A percentile compares a stretch with the other conserved stretches of the same genome.
Conservation (phyloP, 1,140 invertebrate genomes). For the Eumaeus atala region DNA sequence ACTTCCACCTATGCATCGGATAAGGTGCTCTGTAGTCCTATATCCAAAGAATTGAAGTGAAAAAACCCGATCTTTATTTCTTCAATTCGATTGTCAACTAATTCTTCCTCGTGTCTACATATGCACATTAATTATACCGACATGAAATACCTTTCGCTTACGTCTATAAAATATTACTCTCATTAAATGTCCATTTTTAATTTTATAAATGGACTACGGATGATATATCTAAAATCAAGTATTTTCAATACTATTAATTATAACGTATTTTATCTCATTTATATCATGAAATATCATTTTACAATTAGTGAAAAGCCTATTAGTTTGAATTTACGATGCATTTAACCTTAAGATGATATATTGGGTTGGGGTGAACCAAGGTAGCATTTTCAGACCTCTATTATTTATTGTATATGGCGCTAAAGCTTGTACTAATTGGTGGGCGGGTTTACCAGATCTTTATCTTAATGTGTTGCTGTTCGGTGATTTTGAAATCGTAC, state of each 20-base stretch:
- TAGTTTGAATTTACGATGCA: slow-evolving; percentile 32
- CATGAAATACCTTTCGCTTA: too few relatives aligned
- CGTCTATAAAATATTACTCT: not conserved
- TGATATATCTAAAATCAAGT: slow-evolving; percentile 1
- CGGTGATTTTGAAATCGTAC: slow-evolving; percentile 16
- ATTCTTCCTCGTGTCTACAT: too few relatives aligned
- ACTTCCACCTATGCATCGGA: too few relatives aligned
- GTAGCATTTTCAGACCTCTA: slow-evolving; percentile 22
- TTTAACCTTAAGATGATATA: slow-evolving; percentile 29
- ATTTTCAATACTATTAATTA: slow-evolving; percentile 7
- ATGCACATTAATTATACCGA: too few relatives aligned
- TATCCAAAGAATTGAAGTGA: too few relatives aligned
- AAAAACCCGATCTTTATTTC: too few relatives aligned
- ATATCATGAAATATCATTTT: slow-evolving; percentile 30
- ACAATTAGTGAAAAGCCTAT: slow-evolving; percentile 26
- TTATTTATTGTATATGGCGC: slow-evolving; percentile 23
- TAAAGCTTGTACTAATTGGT: slow-evolving; percentile 20
- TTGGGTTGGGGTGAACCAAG: slow-evolving; percentile 25
- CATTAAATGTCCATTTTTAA: slow-evolving; percentile 3
- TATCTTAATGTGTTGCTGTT: slow-evolving; percentile 21
- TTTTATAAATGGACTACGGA: slow-evolving; percentile 1
- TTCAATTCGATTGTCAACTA: too few relatives aligned
- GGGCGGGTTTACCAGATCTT: slow-evolving; percentile 20
- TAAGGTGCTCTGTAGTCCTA: too few relatives aligned
- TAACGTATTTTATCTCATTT: slow-evolving; percentile 2